Percentiles rank a stretch among this genome's conserved stretches.
phyloP scores from a whole-genome alignment of 2,888 invertebrate species.

The Trichogramma dendrolimi region DNA sequence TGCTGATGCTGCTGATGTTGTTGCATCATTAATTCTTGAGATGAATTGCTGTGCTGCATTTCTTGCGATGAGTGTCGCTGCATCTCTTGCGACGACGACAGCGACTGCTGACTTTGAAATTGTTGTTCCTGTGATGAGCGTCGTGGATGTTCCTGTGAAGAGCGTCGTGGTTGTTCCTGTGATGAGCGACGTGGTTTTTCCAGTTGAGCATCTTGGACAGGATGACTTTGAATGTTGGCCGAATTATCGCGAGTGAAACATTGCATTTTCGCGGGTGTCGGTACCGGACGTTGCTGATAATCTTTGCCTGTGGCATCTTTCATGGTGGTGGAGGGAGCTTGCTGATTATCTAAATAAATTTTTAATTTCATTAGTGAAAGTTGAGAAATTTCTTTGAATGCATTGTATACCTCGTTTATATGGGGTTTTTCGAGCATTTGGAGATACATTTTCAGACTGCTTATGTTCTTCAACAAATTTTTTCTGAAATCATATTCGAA shows the following conservation, averaged over 20 bases:
- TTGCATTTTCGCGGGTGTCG: slow-evolving; percentile 17
- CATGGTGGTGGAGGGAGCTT: no score
- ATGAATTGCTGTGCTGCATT: background rate
- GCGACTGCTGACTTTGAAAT: background rate
- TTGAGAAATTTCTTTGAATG: no score
- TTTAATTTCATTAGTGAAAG: no score
- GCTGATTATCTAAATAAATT: no score
- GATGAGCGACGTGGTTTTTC: background rate
- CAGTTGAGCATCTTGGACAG: no score
- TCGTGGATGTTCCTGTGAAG: background rate
- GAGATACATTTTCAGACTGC: no score
- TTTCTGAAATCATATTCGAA: no score
- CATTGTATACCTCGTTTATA: no score
- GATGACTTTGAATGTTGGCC: no score
- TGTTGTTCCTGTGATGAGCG: background rate
- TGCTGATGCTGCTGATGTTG: background rate
- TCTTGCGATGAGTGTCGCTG: background rate
- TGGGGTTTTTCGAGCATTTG: no score
- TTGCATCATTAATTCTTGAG: background rate
- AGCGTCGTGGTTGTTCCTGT: background rate
- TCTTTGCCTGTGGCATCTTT: background rate
- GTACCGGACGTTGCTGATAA: slow-evolving; percentile 3
- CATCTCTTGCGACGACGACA: background rate
- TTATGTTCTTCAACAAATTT: no score
- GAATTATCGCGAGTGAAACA: no score